These are phyloP conservation scores for Sebastes oblongus DNA, from an alignment of 2,797 vertebrate genomes.

Conservation along the genomic window DNA sequence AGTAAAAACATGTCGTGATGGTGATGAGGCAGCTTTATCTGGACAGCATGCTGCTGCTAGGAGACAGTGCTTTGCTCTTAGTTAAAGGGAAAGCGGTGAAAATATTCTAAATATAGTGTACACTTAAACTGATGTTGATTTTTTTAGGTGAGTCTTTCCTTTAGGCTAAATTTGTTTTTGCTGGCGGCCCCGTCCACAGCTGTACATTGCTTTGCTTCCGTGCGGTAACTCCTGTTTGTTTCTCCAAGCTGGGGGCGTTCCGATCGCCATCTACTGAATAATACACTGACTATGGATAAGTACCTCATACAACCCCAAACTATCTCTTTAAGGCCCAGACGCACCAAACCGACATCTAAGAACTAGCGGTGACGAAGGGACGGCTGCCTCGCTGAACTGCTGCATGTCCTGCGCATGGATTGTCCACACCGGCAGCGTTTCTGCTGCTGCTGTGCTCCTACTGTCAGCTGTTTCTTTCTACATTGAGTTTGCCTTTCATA, in stretches of 20 bases:
- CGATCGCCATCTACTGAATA: neutral
- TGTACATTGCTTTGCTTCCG: neutral
- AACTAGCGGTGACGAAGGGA: neutral
- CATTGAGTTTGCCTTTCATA: too few species aligned
- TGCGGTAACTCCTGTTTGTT: neutral
- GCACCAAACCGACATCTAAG: neutral
- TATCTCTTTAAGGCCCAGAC: neutral
- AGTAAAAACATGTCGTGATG: conserved; percentile 39
- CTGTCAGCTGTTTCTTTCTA: too few species aligned
- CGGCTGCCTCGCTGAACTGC: too few species aligned
- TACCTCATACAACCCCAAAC: neutral
- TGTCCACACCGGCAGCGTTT: too few species aligned
- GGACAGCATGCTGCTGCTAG: conserved; percentile 14
- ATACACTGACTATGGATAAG: too few species aligned
- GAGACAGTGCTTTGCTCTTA: conserved; percentile 1
- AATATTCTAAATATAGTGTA: neutral
- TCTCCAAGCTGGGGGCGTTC: neutral
- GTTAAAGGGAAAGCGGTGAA: neutral
- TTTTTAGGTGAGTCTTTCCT: neutral
- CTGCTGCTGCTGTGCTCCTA: too few species aligned
- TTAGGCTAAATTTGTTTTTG: neutral
- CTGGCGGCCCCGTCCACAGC: neutral
- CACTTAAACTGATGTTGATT: neutral
- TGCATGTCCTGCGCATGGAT: too few species aligned
- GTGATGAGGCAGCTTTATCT: conserved; percentile 17